These are phyloP conservation scores for Epinephelus lanceolatus DNA, from an alignment of 2,113 vertebrate genomes.

Conservation along the genomic window DNA sequence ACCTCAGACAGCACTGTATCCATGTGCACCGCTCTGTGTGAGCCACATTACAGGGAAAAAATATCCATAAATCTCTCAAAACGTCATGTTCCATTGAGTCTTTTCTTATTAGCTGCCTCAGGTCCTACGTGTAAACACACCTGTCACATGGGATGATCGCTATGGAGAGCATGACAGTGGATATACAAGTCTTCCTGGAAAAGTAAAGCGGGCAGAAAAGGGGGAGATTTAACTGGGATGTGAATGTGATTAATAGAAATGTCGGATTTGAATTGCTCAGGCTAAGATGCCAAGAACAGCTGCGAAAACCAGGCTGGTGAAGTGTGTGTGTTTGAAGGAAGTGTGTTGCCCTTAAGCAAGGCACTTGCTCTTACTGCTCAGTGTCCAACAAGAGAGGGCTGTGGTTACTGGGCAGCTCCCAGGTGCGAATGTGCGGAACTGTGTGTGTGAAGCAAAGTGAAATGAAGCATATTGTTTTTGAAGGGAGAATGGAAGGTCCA, in stretches of 20 bases:
- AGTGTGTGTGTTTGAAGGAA: not conserved
- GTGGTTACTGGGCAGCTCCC: conserved; percentile 40
- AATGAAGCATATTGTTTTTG: conserved; percentile 42
- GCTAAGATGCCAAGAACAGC: conserved; percentile 43
- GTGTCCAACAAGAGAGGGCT: conserved; percentile 12
- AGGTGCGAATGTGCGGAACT: conserved; percentile 32
- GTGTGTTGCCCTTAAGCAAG: conserved; percentile 51
- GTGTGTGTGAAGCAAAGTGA: conserved; percentile 34
- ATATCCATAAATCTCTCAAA: conserved; percentile 59
- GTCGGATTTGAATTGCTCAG: conserved; percentile 20
- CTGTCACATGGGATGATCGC: conserved; percentile 44
- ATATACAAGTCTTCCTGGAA: conserved; percentile 52
- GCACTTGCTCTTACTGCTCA: conserved; percentile 13
- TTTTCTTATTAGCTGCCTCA: conserved; percentile 46
- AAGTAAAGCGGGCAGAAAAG: conserved; percentile 9
- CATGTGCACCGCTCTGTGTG: not conserved
- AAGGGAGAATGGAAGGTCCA: conserved; percentile 30
- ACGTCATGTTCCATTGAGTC: conserved; percentile 55
- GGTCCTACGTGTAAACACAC: conserved; percentile 54
- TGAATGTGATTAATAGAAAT: conserved; percentile 52
- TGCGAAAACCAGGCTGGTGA: conserved; percentile 10
- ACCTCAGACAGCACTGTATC: not conserved
- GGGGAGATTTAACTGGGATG: conserved; percentile 20
- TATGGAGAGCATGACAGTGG: conserved; percentile 38
- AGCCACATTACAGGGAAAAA: conserved; percentile 45